Evolutionary conservation across 2,797 vertebrate genomes (phyloP).

Genomic region (Cynopterus sphinx): DNA sequence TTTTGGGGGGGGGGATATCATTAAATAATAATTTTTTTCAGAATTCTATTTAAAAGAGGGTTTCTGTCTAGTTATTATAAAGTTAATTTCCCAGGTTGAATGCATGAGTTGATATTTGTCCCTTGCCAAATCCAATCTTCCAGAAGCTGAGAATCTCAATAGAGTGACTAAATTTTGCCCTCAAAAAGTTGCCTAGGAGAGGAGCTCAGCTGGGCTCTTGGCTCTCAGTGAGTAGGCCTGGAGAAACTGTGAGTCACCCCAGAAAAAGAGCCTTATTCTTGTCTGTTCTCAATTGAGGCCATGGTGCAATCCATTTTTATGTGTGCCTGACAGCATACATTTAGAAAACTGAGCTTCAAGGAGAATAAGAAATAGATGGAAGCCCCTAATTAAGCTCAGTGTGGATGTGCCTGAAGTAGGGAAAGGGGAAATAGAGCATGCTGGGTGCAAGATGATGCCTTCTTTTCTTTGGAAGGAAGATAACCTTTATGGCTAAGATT

Average conservation of each 20-base stretch:
- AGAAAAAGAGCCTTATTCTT: neutral
- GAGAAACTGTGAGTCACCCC: slow-evolving; percentile 58
- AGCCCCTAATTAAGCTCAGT: neutral
- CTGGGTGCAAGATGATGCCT: neutral
- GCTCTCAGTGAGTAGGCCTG: neutral
- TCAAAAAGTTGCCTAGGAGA: slow-evolving; percentile 36
- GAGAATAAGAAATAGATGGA: neutral
- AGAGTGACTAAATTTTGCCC: slow-evolving; percentile 17
- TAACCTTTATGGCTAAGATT: neutral
- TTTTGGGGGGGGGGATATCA: neutral
- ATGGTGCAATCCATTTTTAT: neutral
- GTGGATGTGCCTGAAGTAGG: neutral
- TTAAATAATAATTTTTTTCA: neutral
- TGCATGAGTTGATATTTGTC: slow-evolving; percentile 60
- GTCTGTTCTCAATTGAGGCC: neutral
- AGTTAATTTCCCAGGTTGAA: slow-evolving; percentile 24
- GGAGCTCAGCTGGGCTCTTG: neutral
- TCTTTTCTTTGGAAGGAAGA: slow-evolving; percentile 21
- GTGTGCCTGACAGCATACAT: neutral
- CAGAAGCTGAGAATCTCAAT: slow-evolving; percentile 53
- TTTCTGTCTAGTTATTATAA: slow-evolving; percentile 43
- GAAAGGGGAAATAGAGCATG: neutral
- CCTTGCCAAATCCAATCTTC: slow-evolving; percentile 28
- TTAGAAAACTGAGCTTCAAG: neutral
- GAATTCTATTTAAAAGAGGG: slow-evolving; percentile 33